These are phyloP conservation scores for Oryctes rhinoceros DNA, from an alignment of 1,140 invertebrate genomes.

Conservation along the genomic window DNA sequence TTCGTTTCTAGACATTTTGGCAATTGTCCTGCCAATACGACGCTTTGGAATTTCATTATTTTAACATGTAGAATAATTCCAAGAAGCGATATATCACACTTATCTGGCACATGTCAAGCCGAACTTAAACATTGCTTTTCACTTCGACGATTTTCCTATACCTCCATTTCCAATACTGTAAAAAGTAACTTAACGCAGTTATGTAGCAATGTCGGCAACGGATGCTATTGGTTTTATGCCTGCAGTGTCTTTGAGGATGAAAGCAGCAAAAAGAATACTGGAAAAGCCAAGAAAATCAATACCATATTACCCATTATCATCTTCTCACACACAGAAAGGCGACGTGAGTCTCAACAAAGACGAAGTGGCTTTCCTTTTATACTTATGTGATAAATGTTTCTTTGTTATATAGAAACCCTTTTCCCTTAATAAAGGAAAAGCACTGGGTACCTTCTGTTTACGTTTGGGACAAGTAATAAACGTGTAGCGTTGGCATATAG, in stretches of 20 bases:
- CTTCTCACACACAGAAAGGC: background rate
- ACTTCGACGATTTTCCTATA: background rate
- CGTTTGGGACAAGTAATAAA: too few species aligned
- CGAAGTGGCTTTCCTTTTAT: background rate
- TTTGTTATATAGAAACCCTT: too few species aligned
- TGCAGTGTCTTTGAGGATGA: background rate
- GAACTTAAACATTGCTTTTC: background rate
- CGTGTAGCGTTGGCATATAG: too few species aligned
- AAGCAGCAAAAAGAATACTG: background rate
- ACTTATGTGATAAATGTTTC: too few species aligned
- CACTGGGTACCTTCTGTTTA: too few species aligned
- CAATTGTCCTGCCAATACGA: too few species aligned
- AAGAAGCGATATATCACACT: too few species aligned
- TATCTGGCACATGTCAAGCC: background rate
- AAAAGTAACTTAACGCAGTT: slow-evolving; percentile 14
- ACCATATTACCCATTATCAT: slow-evolving; percentile 14
- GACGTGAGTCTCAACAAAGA: background rate
- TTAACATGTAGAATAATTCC: too few species aligned
- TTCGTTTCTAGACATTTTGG: too few species aligned
- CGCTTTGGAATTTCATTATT: too few species aligned
- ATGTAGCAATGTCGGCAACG: background rate
- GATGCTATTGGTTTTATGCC: slow-evolving; percentile 4
- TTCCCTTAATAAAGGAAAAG: too few species aligned
- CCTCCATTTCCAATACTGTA: background rate
- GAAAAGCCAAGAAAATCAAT: background rate